Conservation (phyloP, 2,113 vertebrate species). For the Patagioenas fasciata region DNA sequence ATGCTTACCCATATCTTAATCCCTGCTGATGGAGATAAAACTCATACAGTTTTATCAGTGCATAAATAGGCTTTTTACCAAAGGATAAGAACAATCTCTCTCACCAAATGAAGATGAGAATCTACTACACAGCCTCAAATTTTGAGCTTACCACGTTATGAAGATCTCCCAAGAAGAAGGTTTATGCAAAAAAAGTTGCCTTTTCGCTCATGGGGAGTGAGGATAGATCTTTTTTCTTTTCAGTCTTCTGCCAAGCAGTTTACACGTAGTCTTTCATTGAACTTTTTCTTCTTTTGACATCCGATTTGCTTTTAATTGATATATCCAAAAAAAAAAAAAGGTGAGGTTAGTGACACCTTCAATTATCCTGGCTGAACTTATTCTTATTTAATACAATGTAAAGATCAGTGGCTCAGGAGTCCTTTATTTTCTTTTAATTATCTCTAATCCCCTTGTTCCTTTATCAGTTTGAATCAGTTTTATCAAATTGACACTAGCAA, state of each 20-base stretch:
- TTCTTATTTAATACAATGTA: background rate
- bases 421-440: background rate
- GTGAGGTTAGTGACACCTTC: background rate
- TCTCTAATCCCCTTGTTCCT: background rate
- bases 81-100: background rate
- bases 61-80: background rate
- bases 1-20: background rate
- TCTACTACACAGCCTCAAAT: background rate
- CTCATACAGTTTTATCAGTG: background rate
- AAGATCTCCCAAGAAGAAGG: background rate
- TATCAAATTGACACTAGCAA: background rate
- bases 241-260: background rate
- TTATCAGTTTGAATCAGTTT: slow-evolving; percentile 7
- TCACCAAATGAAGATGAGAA: background rate
- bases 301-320: background rate
- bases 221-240: background rate
- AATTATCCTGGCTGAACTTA: background rate
- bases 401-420: background rate
- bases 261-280: background rate
- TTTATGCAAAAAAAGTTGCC: background rate
- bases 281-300: background rate
- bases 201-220: background rate
- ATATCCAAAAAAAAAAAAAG: background rate
- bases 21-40: background rate
- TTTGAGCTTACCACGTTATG: background rate